Conservation (phyloP, 2,113 vertebrate species). For the Otus sunia region DNA sequence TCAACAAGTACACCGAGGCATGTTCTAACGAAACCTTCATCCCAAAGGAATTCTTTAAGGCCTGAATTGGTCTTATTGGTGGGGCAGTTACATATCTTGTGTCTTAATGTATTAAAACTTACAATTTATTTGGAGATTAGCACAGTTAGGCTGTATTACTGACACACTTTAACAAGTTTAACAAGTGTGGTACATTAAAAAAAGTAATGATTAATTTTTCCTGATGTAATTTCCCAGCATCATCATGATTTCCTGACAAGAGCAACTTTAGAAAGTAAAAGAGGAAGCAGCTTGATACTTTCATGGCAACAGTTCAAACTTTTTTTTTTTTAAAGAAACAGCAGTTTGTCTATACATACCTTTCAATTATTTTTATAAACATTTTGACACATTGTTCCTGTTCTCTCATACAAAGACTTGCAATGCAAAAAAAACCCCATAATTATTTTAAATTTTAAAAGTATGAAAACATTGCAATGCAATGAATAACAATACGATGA, state of each 20-base stretch:
- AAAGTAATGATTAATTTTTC: background rate
- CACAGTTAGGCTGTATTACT: background rate
- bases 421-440: background rate
- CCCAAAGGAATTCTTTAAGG: background rate
- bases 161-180: background rate
- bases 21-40: background rate
- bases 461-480: background rate
- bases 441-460: background rate
- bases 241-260: background rate
- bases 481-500: background rate
- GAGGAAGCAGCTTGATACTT: background rate
- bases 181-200: background rate
- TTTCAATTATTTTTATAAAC: background rate
- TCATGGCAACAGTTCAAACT: background rate
- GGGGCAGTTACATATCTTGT: background rate
- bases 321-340: background rate
- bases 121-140: rapidly evolving
- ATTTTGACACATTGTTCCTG: background rate
- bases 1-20: background rate
- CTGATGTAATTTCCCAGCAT: background rate
- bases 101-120: background rate
- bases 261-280: background rate
- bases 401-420: background rate
- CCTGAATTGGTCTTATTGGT: background rate
- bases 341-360: background rate